Conservation (phyloP, 2,888 invertebrate genomes). For the Pandemis heparana region DNA sequence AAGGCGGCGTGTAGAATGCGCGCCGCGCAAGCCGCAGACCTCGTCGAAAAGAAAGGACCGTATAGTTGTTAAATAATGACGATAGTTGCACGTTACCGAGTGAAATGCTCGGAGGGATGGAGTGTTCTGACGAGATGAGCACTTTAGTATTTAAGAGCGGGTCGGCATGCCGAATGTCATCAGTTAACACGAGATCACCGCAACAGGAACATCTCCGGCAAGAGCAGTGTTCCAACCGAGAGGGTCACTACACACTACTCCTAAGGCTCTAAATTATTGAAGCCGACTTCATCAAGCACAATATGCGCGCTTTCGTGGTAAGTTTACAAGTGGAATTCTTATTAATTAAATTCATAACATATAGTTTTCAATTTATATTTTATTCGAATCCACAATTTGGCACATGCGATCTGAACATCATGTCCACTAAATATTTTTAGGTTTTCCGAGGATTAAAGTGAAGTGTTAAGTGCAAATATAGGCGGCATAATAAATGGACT, state of each 20-base stretch:
- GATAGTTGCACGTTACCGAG: slow-evolving; percentile 80
- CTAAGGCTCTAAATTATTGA: slow-evolving; percentile 58
- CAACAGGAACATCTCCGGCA: slow-evolving; percentile 75
- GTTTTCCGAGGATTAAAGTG: slow-evolving; percentile 1
- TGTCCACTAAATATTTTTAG: neutral
- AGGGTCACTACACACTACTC: slow-evolving; percentile 50
- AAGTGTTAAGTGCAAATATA: neutral
- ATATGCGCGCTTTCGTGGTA: slow-evolving; percentile 83
- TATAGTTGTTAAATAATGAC: slow-evolving; percentile 82
- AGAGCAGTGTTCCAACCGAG: slow-evolving; percentile 61
- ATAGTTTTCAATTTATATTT: neutral
- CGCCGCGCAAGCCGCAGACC: slow-evolving; percentile 60
- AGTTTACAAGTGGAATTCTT: slow-evolving; percentile 63
- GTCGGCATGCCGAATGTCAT: slow-evolving; percentile 81
- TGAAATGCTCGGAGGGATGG: slow-evolving; percentile 84
- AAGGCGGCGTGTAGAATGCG: slow-evolving; percentile 78
- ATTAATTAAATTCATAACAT: slow-evolving; percentile 33
- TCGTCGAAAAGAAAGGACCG: slow-evolving; percentile 83
- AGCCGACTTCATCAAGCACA: slow-evolving; percentile 64
- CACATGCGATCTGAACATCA: slow-evolving; percentile 63
- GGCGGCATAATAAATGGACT: neutral
- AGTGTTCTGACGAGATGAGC: slow-evolving; percentile 83
- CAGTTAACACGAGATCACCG: slow-evolving; percentile 80
- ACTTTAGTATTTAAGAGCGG: slow-evolving; percentile 84
- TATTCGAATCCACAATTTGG: slow-evolving; percentile 57